Evolutionary conservation across 2,888 invertebrate species (phyloP), one percentile per base, ranked within the genome.

Genomic region (Pammene aurita): DNA sequence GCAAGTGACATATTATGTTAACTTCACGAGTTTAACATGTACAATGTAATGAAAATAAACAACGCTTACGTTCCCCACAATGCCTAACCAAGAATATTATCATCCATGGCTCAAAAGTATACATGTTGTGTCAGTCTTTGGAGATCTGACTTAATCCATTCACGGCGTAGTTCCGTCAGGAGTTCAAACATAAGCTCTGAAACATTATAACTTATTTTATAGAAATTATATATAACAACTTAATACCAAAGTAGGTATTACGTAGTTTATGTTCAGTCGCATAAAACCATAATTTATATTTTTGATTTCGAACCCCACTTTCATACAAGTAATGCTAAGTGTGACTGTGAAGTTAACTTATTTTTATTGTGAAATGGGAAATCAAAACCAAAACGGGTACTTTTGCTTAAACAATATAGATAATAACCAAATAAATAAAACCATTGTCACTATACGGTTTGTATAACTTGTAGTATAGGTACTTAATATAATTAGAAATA

Each of bases 1-100:
- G 57, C 41, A 42, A 57, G 56, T 64, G 52, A 64, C 63, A 34
- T 63, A 41, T 5, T 5, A 62, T 41, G 26, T 55, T 55, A 52
- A 66, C 42, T 42, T 52, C 42, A 44, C 26, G 18, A 61, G 38
- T 46, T 42, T 41, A 55, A 67, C 66, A 44, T 38, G 54, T 44
- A 61, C 54, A 44, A 48, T 18, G 18, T 16, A 50, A 34, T 34
- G 48, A 35, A 60, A 50, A 50, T 18, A 50, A 50, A 35, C 48
- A 9, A 35, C 16, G 5, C n/a, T 54, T 18, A 26, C 18, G 35
- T 57, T 42, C 38, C 18, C 18, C 41, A 57, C 42, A 13, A 57
- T 57, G 18, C 13, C 18, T 7, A 5, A 10, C 11, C 7, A 35
- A 6, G n/a, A 13, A 34, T 34, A 34, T 35, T 34, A 18, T 54